Conservation (phyloP, 2,888 invertebrate genomes). For the Sympetrum striolatum region DNA sequence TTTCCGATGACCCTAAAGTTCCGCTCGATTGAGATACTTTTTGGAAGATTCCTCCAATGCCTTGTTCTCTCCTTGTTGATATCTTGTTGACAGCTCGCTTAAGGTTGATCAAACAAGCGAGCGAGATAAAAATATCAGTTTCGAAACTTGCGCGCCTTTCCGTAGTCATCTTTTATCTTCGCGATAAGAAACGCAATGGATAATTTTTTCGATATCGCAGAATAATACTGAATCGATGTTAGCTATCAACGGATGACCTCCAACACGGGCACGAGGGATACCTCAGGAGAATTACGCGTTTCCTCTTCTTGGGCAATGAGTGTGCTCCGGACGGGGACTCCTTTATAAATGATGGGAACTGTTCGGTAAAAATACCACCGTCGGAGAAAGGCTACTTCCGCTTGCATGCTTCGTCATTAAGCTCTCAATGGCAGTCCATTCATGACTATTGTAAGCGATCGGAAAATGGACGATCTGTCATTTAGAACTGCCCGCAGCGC, state of each 20-base stretch:
- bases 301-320: not conserved
- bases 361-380: not conserved
- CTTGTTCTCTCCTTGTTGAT: not conserved
- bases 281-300: not conserved
- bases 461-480: not conserved
- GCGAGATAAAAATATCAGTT: not conserved
- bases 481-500: not conserved
- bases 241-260: not conserved
- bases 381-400: not conserved
- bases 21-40: not conserved
- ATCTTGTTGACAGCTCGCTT: not conserved
- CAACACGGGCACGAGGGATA: not conserved
- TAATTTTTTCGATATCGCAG: not conserved
- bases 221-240: not conserved
- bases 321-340: not conserved
- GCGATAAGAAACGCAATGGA: not conserved
- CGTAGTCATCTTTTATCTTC: not conserved
- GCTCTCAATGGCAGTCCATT: not conserved
- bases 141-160: not conserved
- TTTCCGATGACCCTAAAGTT: not conserved
- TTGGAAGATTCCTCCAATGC: not conserved
- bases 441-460: not conserved
- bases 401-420: not conserved
- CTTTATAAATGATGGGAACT: not conserved
- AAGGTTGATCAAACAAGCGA: not conserved